Conservation (phyloP, 2,797 vertebrate species). For the Gobio occitaniae region DNA sequence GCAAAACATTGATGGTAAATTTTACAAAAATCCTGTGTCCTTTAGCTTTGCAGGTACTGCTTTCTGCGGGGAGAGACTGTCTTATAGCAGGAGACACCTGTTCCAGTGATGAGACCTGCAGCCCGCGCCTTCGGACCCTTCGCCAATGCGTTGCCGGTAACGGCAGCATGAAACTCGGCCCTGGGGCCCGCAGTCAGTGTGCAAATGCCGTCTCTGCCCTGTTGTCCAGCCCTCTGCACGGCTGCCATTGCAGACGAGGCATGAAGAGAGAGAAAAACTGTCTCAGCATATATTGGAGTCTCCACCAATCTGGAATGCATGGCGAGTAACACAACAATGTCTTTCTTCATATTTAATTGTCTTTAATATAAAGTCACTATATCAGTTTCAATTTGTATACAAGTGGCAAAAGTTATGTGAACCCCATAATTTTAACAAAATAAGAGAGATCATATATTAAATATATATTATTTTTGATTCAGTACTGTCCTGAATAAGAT, state of each 20-base stretch:
- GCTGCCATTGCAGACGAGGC: conserved; percentile 91
- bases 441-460: too few relatives aligned
- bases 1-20: not conserved
- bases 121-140: conserved; percentile 88
- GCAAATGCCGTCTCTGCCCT: conserved; percentile 87
- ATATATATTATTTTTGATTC: too few relatives aligned
- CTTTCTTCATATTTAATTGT: not conserved
- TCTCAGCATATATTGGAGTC: conserved; percentile 94
- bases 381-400: too few relatives aligned
- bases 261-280: conserved; percentile 97
- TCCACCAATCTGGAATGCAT: conserved; percentile 90
- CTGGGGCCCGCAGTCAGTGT: conserved; percentile 88
- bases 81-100: conserved; percentile 89
- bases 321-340: conserved; percentile 70
- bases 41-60: conserved; percentile 77
- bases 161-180: conserved; percentile 88
- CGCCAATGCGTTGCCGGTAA: conserved; percentile 92
- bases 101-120: conserved; percentile 87
- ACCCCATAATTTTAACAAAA: too few relatives aligned
- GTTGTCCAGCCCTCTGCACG: conserved; percentile 87
- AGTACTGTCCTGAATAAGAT: too few relatives aligned
- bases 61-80: conserved; percentile 84
- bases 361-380: too few relatives aligned
- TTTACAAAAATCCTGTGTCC: not conserved
- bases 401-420: too few relatives aligned